Conservation (phyloP, 2,797 vertebrate genomes). For the Poecilia velifera region DNA sequence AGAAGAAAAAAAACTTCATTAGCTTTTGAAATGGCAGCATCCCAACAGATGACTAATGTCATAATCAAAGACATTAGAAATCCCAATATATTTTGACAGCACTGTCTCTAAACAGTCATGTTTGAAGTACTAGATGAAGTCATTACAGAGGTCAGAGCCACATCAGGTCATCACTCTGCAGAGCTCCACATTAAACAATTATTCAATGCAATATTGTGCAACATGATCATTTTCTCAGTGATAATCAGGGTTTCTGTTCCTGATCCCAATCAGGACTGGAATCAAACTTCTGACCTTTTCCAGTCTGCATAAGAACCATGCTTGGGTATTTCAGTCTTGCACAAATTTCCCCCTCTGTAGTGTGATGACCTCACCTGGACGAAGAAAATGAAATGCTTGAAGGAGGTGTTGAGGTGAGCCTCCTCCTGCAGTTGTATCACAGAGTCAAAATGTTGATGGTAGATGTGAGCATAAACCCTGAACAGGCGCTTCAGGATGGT, state of each 20-base stretch:
- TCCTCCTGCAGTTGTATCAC: conserved; percentile 98
- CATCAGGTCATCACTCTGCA: background rate
- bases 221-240: background rate
- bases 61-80: background rate
- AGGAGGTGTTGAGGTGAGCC: conserved; percentile 98
- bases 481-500: conserved; percentile 97
- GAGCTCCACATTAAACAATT: background rate
- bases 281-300: background rate
- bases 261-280: background rate
- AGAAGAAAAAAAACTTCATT: background rate
- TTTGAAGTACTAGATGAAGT: background rate
- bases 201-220: background rate
- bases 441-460: conserved; percentile 96
- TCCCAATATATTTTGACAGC: background rate
- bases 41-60: background rate
- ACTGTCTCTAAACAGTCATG: background rate
- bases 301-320: background rate
- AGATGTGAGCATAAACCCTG: conserved; percentile 96
- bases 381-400: conserved; percentile 99
- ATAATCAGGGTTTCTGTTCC: background rate
- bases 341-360: background rate
- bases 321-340: background rate
- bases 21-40: background rate
- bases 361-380: conserved; percentile 85
- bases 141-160: background rate